These are phyloP conservation scores for Isurus oxyrinchus DNA, from an alignment of 2,113 vertebrate species.

Conservation along the genomic window DNA sequence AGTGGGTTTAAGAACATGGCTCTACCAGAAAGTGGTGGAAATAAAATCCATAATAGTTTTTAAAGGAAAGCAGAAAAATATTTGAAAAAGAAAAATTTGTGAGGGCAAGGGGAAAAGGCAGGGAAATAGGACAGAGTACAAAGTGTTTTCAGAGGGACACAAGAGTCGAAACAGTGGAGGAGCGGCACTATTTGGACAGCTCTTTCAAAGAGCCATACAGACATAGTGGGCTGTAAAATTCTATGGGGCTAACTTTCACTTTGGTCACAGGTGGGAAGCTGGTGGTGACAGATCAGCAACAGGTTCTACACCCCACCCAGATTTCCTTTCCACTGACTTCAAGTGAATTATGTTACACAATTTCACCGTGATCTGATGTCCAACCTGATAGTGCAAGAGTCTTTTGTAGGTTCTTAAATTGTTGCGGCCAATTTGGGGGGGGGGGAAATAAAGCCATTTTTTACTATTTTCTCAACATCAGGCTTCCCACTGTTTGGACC, in stretches of 20 bases:
- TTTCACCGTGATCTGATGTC: not conserved
- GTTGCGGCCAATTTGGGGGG: not conserved
- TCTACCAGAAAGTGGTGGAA: no score
- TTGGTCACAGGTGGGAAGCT: not conserved
- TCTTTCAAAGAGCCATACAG: no score
- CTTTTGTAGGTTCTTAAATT: not conserved
- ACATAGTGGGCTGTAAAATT: not conserved
- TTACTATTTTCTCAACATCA: not conserved
- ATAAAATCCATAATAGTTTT: no score
- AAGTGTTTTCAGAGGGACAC: no score
- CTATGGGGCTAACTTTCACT: not conserved
- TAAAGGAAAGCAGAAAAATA: no score
- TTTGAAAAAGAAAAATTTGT: no score
- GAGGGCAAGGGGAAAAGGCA: no score
- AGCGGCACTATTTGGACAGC: no score
- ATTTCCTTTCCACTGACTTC: not conserved
- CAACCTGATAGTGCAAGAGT: not conserved
- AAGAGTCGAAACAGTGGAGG: no score
- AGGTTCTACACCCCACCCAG: not conserved
- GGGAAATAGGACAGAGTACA: no score
- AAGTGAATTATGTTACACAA: not conserved
- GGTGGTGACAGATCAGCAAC: not conserved
- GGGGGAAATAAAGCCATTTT: no score
- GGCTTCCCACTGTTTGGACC: not conserved
- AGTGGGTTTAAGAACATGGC: no score